phyloP scores from a whole-genome alignment of 2,888 invertebrate species.

The Mesorhabditis spiculigera region DNA sequence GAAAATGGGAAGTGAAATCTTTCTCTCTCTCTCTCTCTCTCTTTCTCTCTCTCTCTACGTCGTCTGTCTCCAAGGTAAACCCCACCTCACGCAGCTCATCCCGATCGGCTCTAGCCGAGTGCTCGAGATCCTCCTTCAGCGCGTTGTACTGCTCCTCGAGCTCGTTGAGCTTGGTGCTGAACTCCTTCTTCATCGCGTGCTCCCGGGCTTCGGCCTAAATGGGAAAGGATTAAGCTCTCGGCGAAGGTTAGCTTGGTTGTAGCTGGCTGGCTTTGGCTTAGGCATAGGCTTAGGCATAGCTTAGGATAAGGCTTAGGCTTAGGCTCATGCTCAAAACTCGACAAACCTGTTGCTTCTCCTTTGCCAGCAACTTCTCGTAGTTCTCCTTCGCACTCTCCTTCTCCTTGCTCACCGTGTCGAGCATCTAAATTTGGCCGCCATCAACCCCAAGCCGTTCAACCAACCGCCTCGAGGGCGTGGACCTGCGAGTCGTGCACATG shows the following conservation, averaged over 20 bases:
- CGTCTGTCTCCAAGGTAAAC: too few species aligned
- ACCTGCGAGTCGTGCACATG: constrained; percentile 57
- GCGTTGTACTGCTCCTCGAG: constrained; percentile 55
- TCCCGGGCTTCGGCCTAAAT: constrained; percentile 53
- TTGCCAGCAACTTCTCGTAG: constrained; percentile 49
- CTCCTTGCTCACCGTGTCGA: constrained; percentile 56
- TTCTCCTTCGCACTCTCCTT: constrained; percentile 55
- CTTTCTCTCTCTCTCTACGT: too few species aligned
- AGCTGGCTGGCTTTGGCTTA: neutral
- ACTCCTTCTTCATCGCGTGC: constrained; percentile 53
- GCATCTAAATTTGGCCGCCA: constrained; percentile 32
- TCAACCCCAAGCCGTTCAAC: neutral
- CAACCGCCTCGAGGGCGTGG: constrained; percentile 56
- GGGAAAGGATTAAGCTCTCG: neutral
- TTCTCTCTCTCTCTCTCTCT: too few species aligned
- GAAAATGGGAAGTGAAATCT: neutral
- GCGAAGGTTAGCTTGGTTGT: neutral
- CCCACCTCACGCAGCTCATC: constrained; percentile 35
- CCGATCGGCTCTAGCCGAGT: constrained; percentile 36
- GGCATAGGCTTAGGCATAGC: too few species aligned
- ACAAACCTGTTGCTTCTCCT: constrained; percentile 35
- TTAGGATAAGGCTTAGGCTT: neutral
- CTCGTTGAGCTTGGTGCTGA: constrained; percentile 54
- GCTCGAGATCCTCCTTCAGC: constrained; percentile 50
- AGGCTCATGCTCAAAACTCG: too few species aligned